Base-by-base conservation (phyloP, 2,113 vertebrate genomes). In the Mormyrus iriodes region DNA sequence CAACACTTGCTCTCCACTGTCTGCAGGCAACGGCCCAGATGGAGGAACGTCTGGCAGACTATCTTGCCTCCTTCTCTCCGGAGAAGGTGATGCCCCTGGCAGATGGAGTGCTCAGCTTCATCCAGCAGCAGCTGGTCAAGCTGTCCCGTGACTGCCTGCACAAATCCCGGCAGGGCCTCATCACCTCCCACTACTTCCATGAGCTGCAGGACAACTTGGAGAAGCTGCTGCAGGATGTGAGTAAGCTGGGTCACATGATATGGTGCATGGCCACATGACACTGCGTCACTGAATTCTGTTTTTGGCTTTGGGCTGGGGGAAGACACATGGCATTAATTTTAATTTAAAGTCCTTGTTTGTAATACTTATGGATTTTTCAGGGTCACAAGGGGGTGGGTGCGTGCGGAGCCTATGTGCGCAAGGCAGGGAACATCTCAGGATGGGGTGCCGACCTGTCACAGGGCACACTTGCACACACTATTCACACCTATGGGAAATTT, bases 171-270 rank as follows among this genome's bases (percentile, higher is more conserved):
- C 95, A 94, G 92, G 96, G 96, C 90, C 96, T 97, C 55, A 97
- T 97, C 93, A 96, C 96, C 46, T 97, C 96, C 90, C 96, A 95
- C 53, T 97, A 97, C 92, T 97, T 97, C 92, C 96, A 95, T 3
- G 96, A 97, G 90, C 95, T 97, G 90, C 96, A 97, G 90, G 96
- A 97, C 90, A 97, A 96, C 92, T 95, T 97, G 90, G 96, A 97
- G 92, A 97, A 97, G 92, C 95, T 97, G 89, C 92, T 97, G 31
- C 96, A 96, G 93, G 96, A 97, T 91, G 96, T 97, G 94, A 97
- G 96, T 96, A 65, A 21, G 4, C 31, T 12, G 31, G 12, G 35
- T 19, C 27, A 46, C 35, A 83, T 83, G 79, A 31, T 17, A n/a
- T 10, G 17, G 8, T 48, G 24, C 44, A 48, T 1, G 15, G 3